Evolutionary conservation across 2,113 vertebrate species (phyloP), one percentile per base, ranked within the genome.

Genomic region (Ailurus styani): DNA sequence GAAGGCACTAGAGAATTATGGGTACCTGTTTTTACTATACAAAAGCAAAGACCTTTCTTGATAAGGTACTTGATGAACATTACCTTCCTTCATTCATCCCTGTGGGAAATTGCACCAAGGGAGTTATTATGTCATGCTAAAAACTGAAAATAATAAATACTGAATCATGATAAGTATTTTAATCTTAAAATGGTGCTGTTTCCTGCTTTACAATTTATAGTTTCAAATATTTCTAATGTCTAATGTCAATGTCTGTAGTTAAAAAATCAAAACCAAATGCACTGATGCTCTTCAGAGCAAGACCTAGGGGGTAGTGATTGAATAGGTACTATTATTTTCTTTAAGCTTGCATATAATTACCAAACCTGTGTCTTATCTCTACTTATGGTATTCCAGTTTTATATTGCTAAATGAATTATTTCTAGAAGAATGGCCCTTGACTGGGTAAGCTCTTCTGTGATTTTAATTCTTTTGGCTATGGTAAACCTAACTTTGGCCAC

Each of bases 261-360:
- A 93, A 55, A 83, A 96, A 96, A 42, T 45, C 15, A 78, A 97
- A 96, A 60, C 29, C n/a, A 70, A 93, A 77, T 57, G 14, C 10
- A 95, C 23, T 7, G 5, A 31, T 42, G 64, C 2, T 84, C 10
- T 92, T 87, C 75, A 95, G 93, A 95, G 73, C 50, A 91, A 91
- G 54, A 83, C 20, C 79, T 89, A 11, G 15, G 52, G 31, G 55
- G 15, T 9, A 70, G 50, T 87, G 27, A 3, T 15, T 64, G 42
- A 70, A 77, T 23, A 60, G 25, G 17, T 25, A 90, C 21, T 52
- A 70, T 64, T 77, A 60, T 50, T 37, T n/a, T n/a, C n/a, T n/a
- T n/a, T 47, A 9, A 66, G 4, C 8, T 57, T 55, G 1, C 60
- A 25, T 34, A 52, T 31, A 87, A 60, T 86, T 79, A 90, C 9